Base-by-base conservation (phyloP, 2,888 invertebrate genomes). In the Protonemura montana region DNA sequence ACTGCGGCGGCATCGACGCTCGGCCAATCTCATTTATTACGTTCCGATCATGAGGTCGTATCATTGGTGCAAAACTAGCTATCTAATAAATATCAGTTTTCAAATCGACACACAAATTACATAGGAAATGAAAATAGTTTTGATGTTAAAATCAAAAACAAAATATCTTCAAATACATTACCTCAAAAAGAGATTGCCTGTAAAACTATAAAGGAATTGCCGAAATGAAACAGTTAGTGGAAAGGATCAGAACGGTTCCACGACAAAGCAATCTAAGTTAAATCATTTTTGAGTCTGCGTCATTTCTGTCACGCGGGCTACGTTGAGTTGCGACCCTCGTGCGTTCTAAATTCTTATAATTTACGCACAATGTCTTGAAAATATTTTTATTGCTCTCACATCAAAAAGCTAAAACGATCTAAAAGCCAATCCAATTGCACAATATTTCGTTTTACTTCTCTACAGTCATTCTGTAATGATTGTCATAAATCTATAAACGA, bases 391-490 rank as follows among this genome's bases (percentile, higher is more conserved):
- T 59, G 59, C 59, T 59, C 59, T 21, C 21, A 13, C 21, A 59
- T 59, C 59, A 59, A 59, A 35, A 59, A 59, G 59, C 59, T 59
- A 59, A 59, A 59, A 59, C 59, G 59, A 59, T 59, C 59, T 16
- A 59, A 59, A 59, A 59, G 59, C 59, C 59, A 59, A 59, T 59
- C 59, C 59, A 59, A 59, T 59, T 59, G 59, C 13, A 59, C 59
- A 59, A 59, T 59, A 59, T 59, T 59, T 59, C 59, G 59, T 59
- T 59, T 59, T 59, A 59, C 10, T 6, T 59, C 59, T 59, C 16
- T 59, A 59, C 59, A 59, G 81, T 81, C 21, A 81, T 29, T 81
- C 81, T 29, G 78, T 30, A 29, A 81, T 81, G 81, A 81, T 81
- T 81, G 81, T 30, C 59, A 59, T 59, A 59, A 59, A 59, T 59